These are phyloP conservation scores for Biston stratarius DNA, from an alignment of 2,888 invertebrate species.

Conservation along the genomic window DNA sequence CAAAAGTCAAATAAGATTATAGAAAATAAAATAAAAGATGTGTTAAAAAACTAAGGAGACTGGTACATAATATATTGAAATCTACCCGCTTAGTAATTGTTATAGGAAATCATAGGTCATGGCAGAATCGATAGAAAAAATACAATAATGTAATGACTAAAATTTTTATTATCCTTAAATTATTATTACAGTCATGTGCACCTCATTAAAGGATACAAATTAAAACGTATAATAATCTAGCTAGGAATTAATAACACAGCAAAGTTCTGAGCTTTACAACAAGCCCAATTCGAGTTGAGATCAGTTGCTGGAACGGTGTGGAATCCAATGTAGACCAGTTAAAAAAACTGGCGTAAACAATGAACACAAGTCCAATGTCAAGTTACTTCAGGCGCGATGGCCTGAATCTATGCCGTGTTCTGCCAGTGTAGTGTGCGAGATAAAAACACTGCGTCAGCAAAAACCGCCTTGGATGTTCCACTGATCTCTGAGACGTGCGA, in stretches of 20 bases:
- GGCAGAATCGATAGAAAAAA: slow-evolving; percentile 49
- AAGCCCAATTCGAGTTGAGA: slow-evolving; percentile 79
- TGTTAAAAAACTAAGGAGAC: neutral
- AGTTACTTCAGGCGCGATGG: slow-evolving; percentile 53
- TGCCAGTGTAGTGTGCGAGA: slow-evolving; percentile 64
- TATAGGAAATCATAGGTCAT: too few relatives aligned
- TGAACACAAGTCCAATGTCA: neutral
- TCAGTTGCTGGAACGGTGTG: slow-evolving; percentile 79
- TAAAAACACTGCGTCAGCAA: slow-evolving; percentile 73
- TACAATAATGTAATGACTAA: slow-evolving; percentile 53
- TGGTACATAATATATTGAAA: neutral
- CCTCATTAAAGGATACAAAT: slow-evolving; percentile 66
- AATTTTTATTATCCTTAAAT: slow-evolving; percentile 75
- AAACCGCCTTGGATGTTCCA: slow-evolving; percentile 78
- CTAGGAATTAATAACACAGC: slow-evolving; percentile 84
- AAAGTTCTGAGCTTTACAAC: slow-evolving; percentile 77
- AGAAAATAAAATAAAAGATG: too few relatives aligned
- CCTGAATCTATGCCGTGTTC: slow-evolving; percentile 55
- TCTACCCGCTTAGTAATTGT: neutral
- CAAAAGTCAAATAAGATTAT: too few relatives aligned
- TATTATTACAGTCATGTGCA: slow-evolving; percentile 77
- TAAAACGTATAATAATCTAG: slow-evolving; percentile 74
- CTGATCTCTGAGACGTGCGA: slow-evolving; percentile 76
- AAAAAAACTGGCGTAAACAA: neutral
- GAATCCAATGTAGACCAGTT: slow-evolving; percentile 58